Evolutionary conservation across 2,113 vertebrate species (phyloP), one percentile per base, ranked within the genome.

Genomic region (Nymphicus hollandicus): DNA sequence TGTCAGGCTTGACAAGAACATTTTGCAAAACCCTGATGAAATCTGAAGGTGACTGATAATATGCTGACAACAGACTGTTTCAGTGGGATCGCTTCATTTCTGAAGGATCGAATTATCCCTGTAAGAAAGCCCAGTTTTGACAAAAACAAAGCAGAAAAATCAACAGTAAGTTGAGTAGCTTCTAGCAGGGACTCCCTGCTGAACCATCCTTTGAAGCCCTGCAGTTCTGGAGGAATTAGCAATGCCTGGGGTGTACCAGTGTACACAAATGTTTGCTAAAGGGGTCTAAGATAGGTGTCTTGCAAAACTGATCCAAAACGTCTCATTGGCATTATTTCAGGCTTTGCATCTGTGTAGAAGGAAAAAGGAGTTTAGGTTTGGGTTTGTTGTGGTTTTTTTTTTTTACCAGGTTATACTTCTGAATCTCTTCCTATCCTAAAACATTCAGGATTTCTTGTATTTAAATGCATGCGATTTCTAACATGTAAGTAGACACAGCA

Each of bases 21-120:
- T 87, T 91, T 88, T 91, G 33, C 44, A 80, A 64, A 89, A 93
- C 65, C 17, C 46, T 83, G n/a, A 73, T 89, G 68, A 77, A 89
- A 86, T 52, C 46, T 82, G 85, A 43, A 53, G 58, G 52, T 74
- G 66, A 72, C 63, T 91, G 91, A 86, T 89, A 95, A 86, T 50
- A 70, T 24, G 41, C 56, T 95, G 77, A 81, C 43, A 87, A 89
- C 28, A 53, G 22, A 69, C 49, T 79, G 39, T 80, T 96, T 95
- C 58, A 41, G 56, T 69, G 37, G 69, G 47, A 92, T 82, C 22
- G 11, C 52, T 91, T 89, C 37, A 66, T 87, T 94, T 90, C 69
- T 85, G 81, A 83, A 88, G 79, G 63, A 85, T 73, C 63, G 72
- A 70, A 94, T 95, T 91, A 86, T 53, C n/a, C 28, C 37, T 82